These are phyloP conservation scores for Metaphire vulgaris DNA, from an alignment of 1,140 invertebrate species.

Conservation along the genomic window DNA sequence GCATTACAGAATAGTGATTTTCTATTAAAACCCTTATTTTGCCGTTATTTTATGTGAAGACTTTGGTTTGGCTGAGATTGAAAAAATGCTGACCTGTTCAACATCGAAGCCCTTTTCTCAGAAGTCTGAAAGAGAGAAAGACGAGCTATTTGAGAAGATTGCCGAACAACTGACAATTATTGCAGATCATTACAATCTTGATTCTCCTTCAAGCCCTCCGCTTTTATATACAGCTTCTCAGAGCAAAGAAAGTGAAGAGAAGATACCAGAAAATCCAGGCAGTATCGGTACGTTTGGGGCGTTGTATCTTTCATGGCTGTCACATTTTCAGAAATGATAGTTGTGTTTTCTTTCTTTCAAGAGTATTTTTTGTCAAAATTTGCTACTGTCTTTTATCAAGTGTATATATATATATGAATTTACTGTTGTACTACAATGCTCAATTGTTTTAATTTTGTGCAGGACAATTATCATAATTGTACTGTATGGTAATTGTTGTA, in stretches of 20 bases:
- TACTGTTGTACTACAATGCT: too few relatives aligned
- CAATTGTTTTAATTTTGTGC: too few relatives aligned
- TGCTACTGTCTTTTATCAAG: not conserved
- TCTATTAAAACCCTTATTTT: too few relatives aligned
- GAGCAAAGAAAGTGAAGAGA: not conserved
- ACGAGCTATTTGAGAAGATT: constrained; percentile 28
- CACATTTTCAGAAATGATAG: not conserved
- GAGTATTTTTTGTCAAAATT: not conserved
- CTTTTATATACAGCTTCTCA: not conserved
- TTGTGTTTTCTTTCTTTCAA: not conserved
- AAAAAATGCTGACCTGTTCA: not conserved
- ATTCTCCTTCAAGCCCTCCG: constrained; percentile 11
- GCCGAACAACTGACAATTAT: constrained; percentile 29
- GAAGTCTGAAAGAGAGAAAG: constrained; percentile 25
- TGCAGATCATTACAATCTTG: constrained; percentile 30
- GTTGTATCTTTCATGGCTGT: not conserved
- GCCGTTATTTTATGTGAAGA: too few relatives aligned
- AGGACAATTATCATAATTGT: too few relatives aligned
- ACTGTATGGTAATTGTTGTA: too few relatives aligned
- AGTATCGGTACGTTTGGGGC: not conserved
- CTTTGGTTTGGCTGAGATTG: constrained; percentile 5
- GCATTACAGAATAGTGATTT: too few relatives aligned
- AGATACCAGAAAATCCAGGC: not conserved
- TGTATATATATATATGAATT: too few relatives aligned
- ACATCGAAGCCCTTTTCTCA: constrained; percentile 24